Base-by-base conservation (phyloP, 1,140 invertebrate genomes). In the Medauroidea extradentata region DNA sequence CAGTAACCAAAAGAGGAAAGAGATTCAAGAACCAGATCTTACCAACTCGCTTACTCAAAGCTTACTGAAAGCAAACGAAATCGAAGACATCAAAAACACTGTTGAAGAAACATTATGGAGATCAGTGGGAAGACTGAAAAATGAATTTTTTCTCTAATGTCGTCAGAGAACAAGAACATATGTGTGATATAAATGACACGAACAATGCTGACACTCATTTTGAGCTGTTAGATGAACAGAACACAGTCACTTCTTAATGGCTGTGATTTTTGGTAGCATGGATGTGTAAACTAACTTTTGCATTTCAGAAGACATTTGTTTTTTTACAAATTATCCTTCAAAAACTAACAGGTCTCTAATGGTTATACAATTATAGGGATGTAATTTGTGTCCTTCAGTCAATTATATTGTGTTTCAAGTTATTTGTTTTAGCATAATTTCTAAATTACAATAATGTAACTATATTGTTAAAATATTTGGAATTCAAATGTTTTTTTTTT, bases 51-150 rank as follows among this genome's bases (percentile, higher is more conserved):
- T 16, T 25, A 11, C 49, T 18, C 49, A 51, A 51, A 51, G 49
- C 3, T 46, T 34, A 34, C 29, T 4, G 4, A 34, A 34, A 34
- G 49, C 27, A 18, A n/a, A 1, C 19, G 49, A 51, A 51, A 25
- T 51, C 49, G 24, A 51, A 3, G 49, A 51, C 21, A 27, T 25
- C 7, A 5, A 34, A 34, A 34, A 7, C 29, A 34, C 29, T 4
- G 29, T 34, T 34, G 29, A 34, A 34, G 4, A 34, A 51, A 51
- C 49, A 51, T 18, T 51, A 25, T 18, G 49, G 7, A 51, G 24
- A 51, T 51, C 2, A 51, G 19, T 51, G 49, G 49, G 24, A 51
- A 51, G 19, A 51, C 2, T 51, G 49, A 51, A 51, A 51, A 25
- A 21, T 18, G 1, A n/a, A 51, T 27, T 51, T 51, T 51, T 51